Percentiles rank a stretch among this genome's conserved stretches.
Conservation (phyloP, 2,797 vertebrate genomes). For the Nothura maculosa region DNA sequence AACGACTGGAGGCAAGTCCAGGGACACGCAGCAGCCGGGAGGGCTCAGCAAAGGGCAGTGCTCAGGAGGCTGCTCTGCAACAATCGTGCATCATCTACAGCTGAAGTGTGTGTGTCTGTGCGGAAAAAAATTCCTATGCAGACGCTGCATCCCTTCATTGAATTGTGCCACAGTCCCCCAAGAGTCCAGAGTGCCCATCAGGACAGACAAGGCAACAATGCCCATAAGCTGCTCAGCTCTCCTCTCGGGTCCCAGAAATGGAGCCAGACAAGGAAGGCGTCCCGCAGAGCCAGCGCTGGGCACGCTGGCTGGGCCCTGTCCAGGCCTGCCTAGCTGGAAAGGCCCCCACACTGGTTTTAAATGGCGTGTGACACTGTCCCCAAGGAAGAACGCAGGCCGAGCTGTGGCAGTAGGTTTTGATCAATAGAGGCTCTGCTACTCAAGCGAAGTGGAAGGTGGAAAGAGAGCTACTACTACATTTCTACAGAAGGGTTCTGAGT, state of each 20-base stretch:
- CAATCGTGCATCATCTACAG: constrained; percentile 20
- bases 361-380: neutral
- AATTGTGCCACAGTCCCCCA: constrained; percentile 35
- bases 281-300: neutral
- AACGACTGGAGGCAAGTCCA: constrained; percentile 12
- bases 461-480: neutral
- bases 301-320: neutral
- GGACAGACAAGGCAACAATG: constrained; percentile 14
- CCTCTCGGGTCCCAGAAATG: constrained; percentile 33
- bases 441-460: neutral
- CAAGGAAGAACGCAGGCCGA: neutral
- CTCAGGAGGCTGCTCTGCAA: constrained; percentile 12
- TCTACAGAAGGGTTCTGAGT: neutral
- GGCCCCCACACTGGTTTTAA: constrained; percentile 13
- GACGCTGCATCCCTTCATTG: constrained; percentile 1
- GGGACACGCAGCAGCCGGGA: constrained; percentile 29
- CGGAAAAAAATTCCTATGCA: constrained; percentile 59
- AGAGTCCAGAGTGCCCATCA: neutral
- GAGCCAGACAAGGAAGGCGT: neutral
- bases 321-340: neutral
- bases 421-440: neutral
- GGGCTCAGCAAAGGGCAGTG: constrained; percentile 11
- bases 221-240: constrained; percentile 31
- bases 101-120: neutral
- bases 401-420: neutral